Conservation (phyloP, 2,888 invertebrate genomes). For the Sinodicranocentrus sp. region DNA sequence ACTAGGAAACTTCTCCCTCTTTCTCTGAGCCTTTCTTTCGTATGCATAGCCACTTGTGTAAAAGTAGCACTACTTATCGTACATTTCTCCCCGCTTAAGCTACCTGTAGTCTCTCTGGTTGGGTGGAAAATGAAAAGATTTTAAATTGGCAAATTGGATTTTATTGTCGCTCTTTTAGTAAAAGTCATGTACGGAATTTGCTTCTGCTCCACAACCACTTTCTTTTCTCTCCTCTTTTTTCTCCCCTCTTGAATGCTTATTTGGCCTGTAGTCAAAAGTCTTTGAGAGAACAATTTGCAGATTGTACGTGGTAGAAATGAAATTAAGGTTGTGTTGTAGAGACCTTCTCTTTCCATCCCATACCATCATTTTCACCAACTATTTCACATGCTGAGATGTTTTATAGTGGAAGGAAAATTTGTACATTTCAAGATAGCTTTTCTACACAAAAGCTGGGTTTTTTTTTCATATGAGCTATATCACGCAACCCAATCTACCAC, state of each 20-base stretch:
- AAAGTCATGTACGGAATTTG: constrained; percentile 51
- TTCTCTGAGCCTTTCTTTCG: no score
- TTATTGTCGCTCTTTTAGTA: constrained; percentile 68
- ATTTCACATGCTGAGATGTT: background rate
- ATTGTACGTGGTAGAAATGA: constrained; percentile 68
- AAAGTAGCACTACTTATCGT: background rate
- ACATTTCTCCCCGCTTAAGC: constrained; percentile 1
- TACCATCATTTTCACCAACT: background rate
- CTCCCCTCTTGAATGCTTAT: constrained; percentile 10
- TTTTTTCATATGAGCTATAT: no score
- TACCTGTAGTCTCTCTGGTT: constrained; percentile 35
- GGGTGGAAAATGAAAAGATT: constrained; percentile 69
- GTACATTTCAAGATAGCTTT: no score
- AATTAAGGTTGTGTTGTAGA: constrained; percentile 67
- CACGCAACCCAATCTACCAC: background rate
- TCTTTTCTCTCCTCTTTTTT: background rate
- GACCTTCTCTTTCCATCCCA: background rate
- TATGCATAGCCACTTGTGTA: background rate
- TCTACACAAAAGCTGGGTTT: background rate
- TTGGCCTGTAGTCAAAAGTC: constrained; percentile 58
- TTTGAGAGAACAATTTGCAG: constrained; percentile 62
- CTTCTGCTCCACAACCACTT: constrained; percentile 6
- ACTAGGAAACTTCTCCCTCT: background rate
- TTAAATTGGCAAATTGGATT: constrained; percentile 74
- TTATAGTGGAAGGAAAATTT: no score